Evolutionary conservation across 1,140 invertebrate species (phyloP), one percentile per base, ranked within the genome.

Genomic region (Drosophila pandora): DNA sequence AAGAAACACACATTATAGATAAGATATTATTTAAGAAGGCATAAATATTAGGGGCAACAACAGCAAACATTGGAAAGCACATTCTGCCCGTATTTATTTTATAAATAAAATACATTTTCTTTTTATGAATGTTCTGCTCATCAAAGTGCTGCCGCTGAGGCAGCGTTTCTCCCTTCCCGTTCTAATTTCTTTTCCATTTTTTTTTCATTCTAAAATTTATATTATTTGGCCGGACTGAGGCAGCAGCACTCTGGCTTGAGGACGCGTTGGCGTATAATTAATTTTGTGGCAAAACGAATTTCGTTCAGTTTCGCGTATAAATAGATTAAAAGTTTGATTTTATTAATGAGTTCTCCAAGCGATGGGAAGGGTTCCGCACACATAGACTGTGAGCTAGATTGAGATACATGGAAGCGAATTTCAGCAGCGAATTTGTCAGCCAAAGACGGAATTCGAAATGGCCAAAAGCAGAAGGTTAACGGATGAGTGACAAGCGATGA

Each of bases 231-330:
- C 54, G 58, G 67, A 23, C 47, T 39, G 21, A 22, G 43, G 63
- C 25, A 43, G 59, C 63, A 47, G 64, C 70, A 61, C 55, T 58
- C 45, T 49, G 50, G 12, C 12, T 37, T 30, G 32, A 22, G 45
- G 63, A 21, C 65, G 60, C 30, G 78, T 87, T 83, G 79, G 82
- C 54, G 82, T 82, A 82, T 82, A 77, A 87, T 87, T 87, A 87
- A 87, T 87, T 88, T 82, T 87, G 83, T 78, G 82, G 83, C 83
- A 57, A 79, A 87, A 69, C 50, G 72, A 82, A 87, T 88, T 79
- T 79, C 75, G 61, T 62, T 87, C 76, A 76, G 74, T 79, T 88
- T 82, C 30, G 67, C 49, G 49, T 77, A 58, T 55, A 78, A 64
- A 77, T 65, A 54, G 49, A 76, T 67, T 57, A 59, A 47, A 57